Percentiles rank a stretch among this genome's conserved stretches.
Evolutionary conservation across 2,888 invertebrate genomes (phyloP).

Genomic region (Galeopsomyia nigrocyanea): DNA sequence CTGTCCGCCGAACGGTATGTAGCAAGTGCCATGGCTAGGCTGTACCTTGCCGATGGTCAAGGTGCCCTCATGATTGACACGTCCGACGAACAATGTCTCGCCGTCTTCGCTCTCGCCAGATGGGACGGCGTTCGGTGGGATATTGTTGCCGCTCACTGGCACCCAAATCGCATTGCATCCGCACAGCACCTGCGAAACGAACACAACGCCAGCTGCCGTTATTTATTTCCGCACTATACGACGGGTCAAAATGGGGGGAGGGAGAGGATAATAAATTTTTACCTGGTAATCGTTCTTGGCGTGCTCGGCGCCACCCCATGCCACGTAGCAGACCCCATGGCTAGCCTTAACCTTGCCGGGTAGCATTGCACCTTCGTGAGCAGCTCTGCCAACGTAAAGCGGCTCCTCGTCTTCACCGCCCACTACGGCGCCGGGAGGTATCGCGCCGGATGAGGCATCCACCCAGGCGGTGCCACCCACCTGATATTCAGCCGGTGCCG

Average conservation of each 20-base stretch:
- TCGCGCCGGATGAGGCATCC: constrained; percentile 75
- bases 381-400: constrained; percentile 78
- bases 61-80: constrained; percentile 82
- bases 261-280: not conserved
- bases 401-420: constrained; percentile 76
- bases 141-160: constrained; percentile 73
- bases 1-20: constrained; percentile 86
- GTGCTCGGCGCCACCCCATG: constrained; percentile 85
- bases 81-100: constrained; percentile 84
- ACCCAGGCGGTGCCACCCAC: constrained; percentile 73
- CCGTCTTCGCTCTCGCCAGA: constrained; percentile 84
- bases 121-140: constrained; percentile 80
- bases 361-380: constrained; percentile 80
- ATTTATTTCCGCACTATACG: too few species aligned
- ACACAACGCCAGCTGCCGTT: too few species aligned
- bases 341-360: constrained; percentile 85
- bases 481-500: constrained; percentile 61
- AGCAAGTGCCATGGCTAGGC: constrained; percentile 84
- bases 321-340: constrained; percentile 78
- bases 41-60: constrained; percentile 88
- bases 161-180: constrained; percentile 71
- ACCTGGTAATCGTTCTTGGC: constrained; percentile 80
- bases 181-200: constrained; percentile 64
- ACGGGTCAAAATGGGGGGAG: too few species aligned
- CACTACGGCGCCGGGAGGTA: constrained; percentile 82